Percentiles rank a stretch among this genome's conserved stretches.
These are phyloP conservation scores for Oophaga sylvatica DNA, from an alignment of 2,797 vertebrate species.

Conservation along the genomic window DNA sequence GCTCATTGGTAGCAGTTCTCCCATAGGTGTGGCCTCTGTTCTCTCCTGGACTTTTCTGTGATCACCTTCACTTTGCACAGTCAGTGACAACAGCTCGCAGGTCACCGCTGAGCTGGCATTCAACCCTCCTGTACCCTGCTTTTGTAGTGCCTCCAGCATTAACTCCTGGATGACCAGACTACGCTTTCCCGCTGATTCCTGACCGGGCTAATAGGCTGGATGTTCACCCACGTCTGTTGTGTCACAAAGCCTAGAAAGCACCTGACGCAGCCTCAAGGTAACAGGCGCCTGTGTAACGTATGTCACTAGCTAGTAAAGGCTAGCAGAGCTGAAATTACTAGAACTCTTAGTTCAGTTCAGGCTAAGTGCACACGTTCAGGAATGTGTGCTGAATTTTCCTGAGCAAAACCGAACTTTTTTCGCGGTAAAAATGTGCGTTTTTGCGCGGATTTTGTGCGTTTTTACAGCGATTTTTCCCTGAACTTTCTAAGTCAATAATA, in stretches of 20 bases:
- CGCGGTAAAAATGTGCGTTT: too few relatives aligned
- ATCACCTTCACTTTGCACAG: constrained; percentile 46
- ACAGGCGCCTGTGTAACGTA: neutral
- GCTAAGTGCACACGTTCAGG: neutral
- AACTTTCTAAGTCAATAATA: too few relatives aligned
- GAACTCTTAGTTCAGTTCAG: neutral
- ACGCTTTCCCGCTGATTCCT: neutral
- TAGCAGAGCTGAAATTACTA: neutral
- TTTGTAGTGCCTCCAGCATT: neutral
- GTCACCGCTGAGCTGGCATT: constrained; percentile 56
- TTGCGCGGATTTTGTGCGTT: too few relatives aligned
- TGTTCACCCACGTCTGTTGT: neutral
- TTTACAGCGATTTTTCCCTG: too few relatives aligned
- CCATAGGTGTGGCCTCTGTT: constrained; percentile 24
- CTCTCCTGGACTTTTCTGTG: constrained; percentile 55
- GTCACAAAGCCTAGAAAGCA: neutral
- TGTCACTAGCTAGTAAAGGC: neutral
- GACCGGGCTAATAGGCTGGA: neutral
- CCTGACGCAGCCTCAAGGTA: constrained; percentile 50
- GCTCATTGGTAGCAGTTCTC: constrained; percentile 35
- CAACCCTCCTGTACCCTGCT: neutral
- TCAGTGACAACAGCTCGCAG: constrained; percentile 59
- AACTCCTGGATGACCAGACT: constrained; percentile 25
- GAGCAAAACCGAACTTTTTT: too few relatives aligned
- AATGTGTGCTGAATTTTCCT: too few relatives aligned